phyloP scores from a whole-genome alignment of 2,888 invertebrate species.

The Andrena flavipes region DNA sequence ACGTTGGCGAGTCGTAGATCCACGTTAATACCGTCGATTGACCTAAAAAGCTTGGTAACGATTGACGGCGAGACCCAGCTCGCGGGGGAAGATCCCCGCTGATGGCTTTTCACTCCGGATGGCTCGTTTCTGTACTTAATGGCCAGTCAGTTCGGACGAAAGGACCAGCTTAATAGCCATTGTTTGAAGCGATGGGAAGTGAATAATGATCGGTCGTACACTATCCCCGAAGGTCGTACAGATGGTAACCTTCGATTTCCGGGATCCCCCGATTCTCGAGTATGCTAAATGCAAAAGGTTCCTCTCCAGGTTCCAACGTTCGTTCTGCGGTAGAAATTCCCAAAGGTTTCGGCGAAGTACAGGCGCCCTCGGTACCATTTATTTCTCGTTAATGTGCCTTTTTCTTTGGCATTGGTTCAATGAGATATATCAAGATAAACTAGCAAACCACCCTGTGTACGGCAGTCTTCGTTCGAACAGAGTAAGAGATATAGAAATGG shows the following conservation, averaged over 20 bases:
- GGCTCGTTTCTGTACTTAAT: conserved; percentile 65
- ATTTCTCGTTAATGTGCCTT: neutral
- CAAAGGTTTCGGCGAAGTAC: neutral
- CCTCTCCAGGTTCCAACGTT: neutral
- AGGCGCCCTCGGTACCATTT: neutral
- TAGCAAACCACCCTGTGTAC: no score
- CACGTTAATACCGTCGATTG: conserved; percentile 46
- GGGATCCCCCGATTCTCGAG: conserved; percentile 5
- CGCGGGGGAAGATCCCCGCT: conserved; percentile 30
- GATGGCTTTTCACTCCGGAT: conserved; percentile 59
- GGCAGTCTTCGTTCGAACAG: no score
- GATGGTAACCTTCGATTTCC: conserved; percentile 34
- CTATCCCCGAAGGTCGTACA: conserved; percentile 16
- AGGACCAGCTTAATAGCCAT: conserved; percentile 61
- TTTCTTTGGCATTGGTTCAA: neutral
- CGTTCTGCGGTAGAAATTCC: neutral
- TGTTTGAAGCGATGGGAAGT: conserved; percentile 55
- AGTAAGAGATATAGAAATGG: no score
- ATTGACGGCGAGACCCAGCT: conserved; percentile 31
- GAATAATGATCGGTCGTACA: conserved; percentile 55
- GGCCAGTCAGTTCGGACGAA: conserved; percentile 57
- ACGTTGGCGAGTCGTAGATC: conserved; percentile 3
- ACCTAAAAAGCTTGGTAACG: conserved; percentile 50
- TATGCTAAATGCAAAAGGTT: neutral
- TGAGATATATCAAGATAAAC: no score